phyloP scores from a whole-genome alignment of 1,140 invertebrate species.

The Philaenus spumarius region DNA sequence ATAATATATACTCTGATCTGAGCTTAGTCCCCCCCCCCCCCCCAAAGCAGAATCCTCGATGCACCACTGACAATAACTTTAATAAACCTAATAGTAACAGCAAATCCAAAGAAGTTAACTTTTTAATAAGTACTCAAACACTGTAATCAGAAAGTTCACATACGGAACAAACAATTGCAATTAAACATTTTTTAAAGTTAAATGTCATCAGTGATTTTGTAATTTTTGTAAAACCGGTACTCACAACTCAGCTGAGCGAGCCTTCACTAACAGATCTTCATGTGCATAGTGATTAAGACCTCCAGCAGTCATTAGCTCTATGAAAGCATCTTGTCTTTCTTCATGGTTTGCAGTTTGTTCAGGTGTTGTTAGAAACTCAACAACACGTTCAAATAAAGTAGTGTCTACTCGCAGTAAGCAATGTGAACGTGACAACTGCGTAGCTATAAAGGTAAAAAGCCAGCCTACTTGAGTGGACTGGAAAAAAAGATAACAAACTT shows the following conservation, averaged over 20 bases:
- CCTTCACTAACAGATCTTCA: conserved; percentile 22
- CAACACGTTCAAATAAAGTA: conserved; percentile 37
- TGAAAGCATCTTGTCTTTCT: conserved; percentile 72
- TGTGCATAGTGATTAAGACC: conserved; percentile 14
- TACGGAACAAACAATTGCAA: no score
- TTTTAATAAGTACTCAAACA: no score
- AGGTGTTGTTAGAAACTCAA: conserved; percentile 42
- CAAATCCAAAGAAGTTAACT: no score
- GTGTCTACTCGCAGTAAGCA: conserved; percentile 42
- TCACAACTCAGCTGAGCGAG: conserved; percentile 29
- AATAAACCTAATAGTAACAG: no score
- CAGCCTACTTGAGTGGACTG: conserved; percentile 53
- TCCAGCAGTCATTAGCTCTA: conserved; percentile 62
- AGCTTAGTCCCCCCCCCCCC: no score
- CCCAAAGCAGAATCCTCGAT: no score
- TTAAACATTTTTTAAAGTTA: no score
- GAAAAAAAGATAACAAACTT: conserved; percentile 27
- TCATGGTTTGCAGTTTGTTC: conserved; percentile 50
- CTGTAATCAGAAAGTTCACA: no score
- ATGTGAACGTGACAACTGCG: conserved; percentile 49
- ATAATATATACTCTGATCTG: no score
- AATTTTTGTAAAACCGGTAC: conserved; percentile 5
- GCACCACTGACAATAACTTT: no score
- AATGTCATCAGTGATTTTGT: no score
- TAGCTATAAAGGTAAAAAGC: conserved; percentile 65